Evolutionary conservation across 2,888 invertebrate species (phyloP).

Genomic region (Emmelina monodactyla): DNA sequence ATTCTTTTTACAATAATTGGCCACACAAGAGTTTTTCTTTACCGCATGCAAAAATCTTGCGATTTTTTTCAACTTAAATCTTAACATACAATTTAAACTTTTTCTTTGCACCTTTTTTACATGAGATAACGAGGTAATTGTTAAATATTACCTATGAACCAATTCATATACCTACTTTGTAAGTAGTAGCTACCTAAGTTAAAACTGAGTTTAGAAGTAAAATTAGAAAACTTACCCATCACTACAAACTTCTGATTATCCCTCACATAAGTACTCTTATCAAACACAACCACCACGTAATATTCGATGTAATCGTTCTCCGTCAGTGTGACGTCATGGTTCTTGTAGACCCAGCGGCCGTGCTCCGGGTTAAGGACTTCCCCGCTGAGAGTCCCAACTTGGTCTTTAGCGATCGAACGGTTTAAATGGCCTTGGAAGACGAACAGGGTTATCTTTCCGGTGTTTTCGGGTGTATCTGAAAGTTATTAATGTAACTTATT

Average conservation of each 20-base stretch:
- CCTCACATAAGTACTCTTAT: slow-evolving; percentile 48
- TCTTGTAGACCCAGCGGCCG: slow-evolving; percentile 61
- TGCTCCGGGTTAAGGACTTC: slow-evolving; percentile 44
- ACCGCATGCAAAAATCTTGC: no score
- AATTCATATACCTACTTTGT: no score
- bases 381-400: slow-evolving; percentile 59
- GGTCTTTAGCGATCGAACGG: slow-evolving; percentile 43
- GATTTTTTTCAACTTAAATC: no score
- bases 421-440: slow-evolving; percentile 73
- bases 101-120: neutral
- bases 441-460: slow-evolving; percentile 36
- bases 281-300: slow-evolving; percentile 66
- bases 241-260: slow-evolving; percentile 44
- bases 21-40: no score
- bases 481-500: no score
- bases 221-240: slow-evolving; percentile 28
- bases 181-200: neutral
- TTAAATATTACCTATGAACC: no score
- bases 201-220: neutral
- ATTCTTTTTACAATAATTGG: no score
- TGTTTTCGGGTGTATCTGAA: neutral
- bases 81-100: neutral
- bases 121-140: no score
- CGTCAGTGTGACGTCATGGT: slow-evolving; percentile 42
- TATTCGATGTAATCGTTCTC: slow-evolving; percentile 67